phyloP scores from a whole-genome alignment of 1,140 invertebrate genomes.

The Glossosoma conforme region DNA sequence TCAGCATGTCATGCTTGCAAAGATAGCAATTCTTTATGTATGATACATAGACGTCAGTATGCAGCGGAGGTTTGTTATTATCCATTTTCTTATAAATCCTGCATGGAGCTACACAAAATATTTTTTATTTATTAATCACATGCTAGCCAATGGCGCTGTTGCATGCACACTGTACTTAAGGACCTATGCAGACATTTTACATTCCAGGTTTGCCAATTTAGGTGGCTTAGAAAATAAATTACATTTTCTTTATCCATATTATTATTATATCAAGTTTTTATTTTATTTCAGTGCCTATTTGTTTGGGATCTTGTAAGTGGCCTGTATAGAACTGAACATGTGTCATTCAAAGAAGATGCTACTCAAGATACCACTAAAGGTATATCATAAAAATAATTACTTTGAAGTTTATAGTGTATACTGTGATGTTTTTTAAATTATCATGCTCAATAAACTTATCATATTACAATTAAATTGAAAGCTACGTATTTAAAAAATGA shows the following conservation, averaged over 20 bases:
- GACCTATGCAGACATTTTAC: too few species aligned
- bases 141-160: too few species aligned
- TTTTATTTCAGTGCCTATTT: constrained; percentile 42
- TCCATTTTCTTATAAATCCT: too few species aligned
- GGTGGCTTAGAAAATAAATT: too few species aligned
- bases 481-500: neutral
- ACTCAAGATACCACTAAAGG: constrained; percentile 44
- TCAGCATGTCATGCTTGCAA: constrained; percentile 23
- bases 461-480: neutral
- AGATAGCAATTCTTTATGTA: constrained; percentile 34
- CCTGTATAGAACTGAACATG: constrained; percentile 45
- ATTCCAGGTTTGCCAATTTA: too few species aligned
- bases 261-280: constrained; percentile 12
- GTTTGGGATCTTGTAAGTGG: constrained; percentile 48
- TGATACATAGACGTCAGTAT: constrained; percentile 42
- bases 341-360: constrained; percentile 45
- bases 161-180: too few species aligned
- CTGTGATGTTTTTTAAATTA: neutral
- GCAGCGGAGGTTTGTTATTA: constrained; percentile 40
- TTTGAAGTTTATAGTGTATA: neutral
- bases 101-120: too few species aligned
- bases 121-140: too few species aligned
- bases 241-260: too few species aligned
- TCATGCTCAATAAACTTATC: neutral
- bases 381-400: constrained; percentile 22